Base-by-base conservation (phyloP, 1,140 invertebrate genomes). In the Brachystomella parvula region DNA sequence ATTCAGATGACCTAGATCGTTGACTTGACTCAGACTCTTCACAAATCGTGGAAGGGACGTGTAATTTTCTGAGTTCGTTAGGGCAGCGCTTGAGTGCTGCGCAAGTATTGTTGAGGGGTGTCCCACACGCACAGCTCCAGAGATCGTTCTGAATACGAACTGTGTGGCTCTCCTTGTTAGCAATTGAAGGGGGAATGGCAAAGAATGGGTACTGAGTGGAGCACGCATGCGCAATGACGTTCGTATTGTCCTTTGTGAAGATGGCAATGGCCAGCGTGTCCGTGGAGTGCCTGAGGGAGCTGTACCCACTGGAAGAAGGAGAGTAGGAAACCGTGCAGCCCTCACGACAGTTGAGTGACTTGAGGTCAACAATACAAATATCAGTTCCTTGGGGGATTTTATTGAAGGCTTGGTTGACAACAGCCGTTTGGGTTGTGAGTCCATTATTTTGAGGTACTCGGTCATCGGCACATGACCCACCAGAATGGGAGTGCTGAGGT, bases 1-100 rank as follows among this genome's bases (percentile, higher is more conserved):
- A 9, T 17, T 32, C 58, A 9, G 12, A 60, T 29, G 68, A 68
- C 26, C 66, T 64, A 21, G 68, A 73, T 56, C 58, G 35, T 44
- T 68, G 64, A 69, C 69, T 73, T 6, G 68, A 70, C 17, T 73
- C 71, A 6, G 71, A 73, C 35, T 73, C 71, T 60, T 73, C 71
- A 17, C 68, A 61, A 32, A 73, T 73, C 1, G 71, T 73, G 3
- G 68, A 70, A 3, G 68, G 71, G 39, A 73, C 68, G 35, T 73
- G 66, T n/a, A 69, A 53, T 64, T 65, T 70, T 53, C 66, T 24
- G 0, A 35, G 39, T 19, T 72, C 71, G 17, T 28, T 24, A 0
- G 44, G 17, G 15, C 29, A 62, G 0, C 61, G 64, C 49, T 70
- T 70, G 1, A 59, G 2, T 39, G 66, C 30, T 24, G 66, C 57